Percentiles rank a stretch among this genome's conserved stretches.
phyloP scores from a whole-genome alignment of 2,888 invertebrate species.

The Salpingus planirostris region DNA sequence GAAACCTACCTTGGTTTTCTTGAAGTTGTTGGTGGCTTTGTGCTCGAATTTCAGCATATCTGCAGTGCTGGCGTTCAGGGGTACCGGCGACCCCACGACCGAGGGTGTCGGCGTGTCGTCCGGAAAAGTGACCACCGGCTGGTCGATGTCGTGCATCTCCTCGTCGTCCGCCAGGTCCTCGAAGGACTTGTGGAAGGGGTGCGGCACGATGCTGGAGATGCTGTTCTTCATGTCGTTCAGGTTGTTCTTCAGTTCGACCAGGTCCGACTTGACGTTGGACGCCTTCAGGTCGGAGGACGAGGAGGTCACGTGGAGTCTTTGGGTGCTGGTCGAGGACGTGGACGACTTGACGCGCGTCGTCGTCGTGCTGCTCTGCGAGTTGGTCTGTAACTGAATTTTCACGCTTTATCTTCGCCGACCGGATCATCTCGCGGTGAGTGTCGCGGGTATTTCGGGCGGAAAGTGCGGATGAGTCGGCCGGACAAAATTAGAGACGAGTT shows the following conservation, averaged over 20 bases:
- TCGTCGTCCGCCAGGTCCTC: constrained; percentile 66
- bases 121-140: constrained; percentile 73
- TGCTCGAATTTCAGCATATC: constrained; percentile 77
- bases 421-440: constrained; percentile 21
- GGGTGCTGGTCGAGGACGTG: constrained; percentile 36
- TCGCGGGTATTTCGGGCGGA: constrained; percentile 25
- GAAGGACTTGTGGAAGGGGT: constrained; percentile 57
- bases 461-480: too few species aligned
- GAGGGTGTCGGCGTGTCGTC: constrained; percentile 65
- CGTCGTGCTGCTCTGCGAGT: constrained; percentile 52
- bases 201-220: constrained; percentile 35
- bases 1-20: constrained; percentile 55
- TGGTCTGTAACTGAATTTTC: constrained; percentile 41
- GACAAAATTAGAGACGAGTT: too few species aligned
- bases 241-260: constrained; percentile 70
- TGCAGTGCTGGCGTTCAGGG: constrained; percentile 33
- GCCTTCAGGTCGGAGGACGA: constrained; percentile 66
- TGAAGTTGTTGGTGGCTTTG: constrained; percentile 70
- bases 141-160: constrained; percentile 37
- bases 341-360: constrained; percentile 45
- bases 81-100: constrained; percentile 40
- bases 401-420: too few species aligned
- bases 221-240: constrained; percentile 78
- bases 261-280: constrained; percentile 72
- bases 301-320: constrained; percentile 27